Evolutionary conservation across 1,140 invertebrate species (phyloP).

Genomic region (Colletes gigas): DNA sequence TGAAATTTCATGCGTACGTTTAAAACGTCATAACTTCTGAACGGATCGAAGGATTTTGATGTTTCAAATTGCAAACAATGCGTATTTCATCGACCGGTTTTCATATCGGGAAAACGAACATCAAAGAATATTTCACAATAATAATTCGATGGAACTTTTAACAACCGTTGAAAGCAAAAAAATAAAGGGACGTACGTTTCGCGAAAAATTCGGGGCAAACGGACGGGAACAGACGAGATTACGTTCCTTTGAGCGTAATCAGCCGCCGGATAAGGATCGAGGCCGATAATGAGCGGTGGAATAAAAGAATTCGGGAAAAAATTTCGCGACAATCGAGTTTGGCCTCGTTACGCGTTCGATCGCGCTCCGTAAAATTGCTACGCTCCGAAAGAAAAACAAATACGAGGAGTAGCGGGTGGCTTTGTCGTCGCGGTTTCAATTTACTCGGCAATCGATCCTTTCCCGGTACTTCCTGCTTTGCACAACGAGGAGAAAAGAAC

Average conservation of each 20-base stretch:
- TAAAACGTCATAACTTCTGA: too few species aligned
- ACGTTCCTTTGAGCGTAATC: slow-evolving; percentile 27
- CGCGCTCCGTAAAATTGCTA: neutral
- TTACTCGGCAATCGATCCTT: slow-evolving; percentile 18
- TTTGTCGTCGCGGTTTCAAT: slow-evolving; percentile 38
- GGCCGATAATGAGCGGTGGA: neutral
- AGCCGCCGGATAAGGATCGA: neutral
- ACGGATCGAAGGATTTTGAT: too few species aligned
- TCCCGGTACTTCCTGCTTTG: neutral
- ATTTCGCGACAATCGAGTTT: slow-evolving; percentile 19
- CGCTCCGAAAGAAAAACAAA: slow-evolving; percentile 3
- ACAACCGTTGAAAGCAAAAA: too few species aligned
- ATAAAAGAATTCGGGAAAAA: slow-evolving; percentile 12
- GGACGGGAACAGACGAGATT: neutral
- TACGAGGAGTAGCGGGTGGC: neutral
- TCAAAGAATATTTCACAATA: too few species aligned
- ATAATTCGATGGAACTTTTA: too few species aligned
- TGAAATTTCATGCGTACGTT: too few species aligned
- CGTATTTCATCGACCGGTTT: too few species aligned
- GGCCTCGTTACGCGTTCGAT: neutral
- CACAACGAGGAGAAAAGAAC: neutral
- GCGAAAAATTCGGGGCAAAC: neutral
- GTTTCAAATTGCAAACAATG: too few species aligned
- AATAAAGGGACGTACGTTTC: neutral
- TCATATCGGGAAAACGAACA: too few species aligned